Base-by-base conservation (phyloP, 2,113 vertebrate species). In the Pholis gunnellus region DNA sequence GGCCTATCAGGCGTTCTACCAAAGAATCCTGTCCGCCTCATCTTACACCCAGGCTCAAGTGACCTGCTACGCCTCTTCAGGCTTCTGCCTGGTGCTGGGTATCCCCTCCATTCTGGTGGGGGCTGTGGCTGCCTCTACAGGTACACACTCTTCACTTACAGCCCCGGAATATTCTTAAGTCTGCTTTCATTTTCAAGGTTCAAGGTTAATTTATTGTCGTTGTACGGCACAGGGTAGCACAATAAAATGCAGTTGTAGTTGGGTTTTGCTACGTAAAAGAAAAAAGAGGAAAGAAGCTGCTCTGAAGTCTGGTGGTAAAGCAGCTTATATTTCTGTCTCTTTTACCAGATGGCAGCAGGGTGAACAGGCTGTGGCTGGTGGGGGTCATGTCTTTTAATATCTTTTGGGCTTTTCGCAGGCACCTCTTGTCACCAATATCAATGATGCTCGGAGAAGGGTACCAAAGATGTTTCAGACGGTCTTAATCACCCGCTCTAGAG, bases 1-100 rank as follows among this genome's bases (percentile, higher is more conserved):
- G 87, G 95, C 96, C 0, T 96, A 96, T 94, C 96, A 97, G 93
- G 96, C 95, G 0, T 96, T 96, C 83, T 97, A 96, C 92, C 95
- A 97, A 83, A 94, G 96, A 79, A 90, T 97, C 79, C 95, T 97
- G 48, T 96, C 96, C 0, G 10, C 93, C 44, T 94, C 95, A n/a
- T 96, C 94, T 0, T 86, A 94, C 84, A 89, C 81, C 65, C 94
- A 95, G 66, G 96, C 95, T 50, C 95, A 94, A 84, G 70, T 96
- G 48, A 94, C 95, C 61, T 96, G 96, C 83, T 95, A 91, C 34
- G 81, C 95, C 57, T 95, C 96, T 5, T 92, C 95, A 0, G 65
- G 90, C 42, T 93, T 94, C 48, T 95, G 94, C 80, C 91, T 96
- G 80, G 70, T 90, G 14, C 91, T 96, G 76, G 95, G 95, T 68